phyloP scores from a whole-genome alignment of 2,113 vertebrate species.

The Centropus bengalensis region DNA sequence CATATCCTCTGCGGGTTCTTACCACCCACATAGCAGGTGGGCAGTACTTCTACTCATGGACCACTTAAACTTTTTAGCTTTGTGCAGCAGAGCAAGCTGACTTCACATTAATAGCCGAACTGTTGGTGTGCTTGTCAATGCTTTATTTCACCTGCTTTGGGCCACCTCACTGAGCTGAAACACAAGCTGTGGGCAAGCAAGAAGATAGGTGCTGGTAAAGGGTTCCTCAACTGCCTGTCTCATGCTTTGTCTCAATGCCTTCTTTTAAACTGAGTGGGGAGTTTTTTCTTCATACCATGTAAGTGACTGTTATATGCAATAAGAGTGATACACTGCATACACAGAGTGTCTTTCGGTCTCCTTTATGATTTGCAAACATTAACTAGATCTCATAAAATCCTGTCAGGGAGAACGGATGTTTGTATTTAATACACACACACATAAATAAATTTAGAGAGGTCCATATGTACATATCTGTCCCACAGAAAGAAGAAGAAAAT shows the following conservation, averaged over 20 bases:
- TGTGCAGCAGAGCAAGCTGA: rapidly evolving
- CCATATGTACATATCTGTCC: rapidly evolving
- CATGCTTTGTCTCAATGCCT: background rate
- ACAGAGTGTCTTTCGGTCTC: background rate
- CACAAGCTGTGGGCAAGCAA: rapidly evolving
- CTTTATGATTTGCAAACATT: background rate
- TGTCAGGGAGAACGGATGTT: background rate
- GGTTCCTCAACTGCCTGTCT: background rate
- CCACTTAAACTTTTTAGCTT: background rate
- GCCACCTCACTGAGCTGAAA: background rate
- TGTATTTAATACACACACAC: background rate
- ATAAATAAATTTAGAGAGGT: background rate
- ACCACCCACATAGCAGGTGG: background rate
- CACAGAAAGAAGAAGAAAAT: background rate
- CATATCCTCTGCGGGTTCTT: background rate
- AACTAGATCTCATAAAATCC: background rate
- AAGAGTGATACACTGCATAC: background rate
- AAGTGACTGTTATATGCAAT: background rate
- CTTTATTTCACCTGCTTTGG: background rate
- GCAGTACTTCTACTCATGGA: background rate
- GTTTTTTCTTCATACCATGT: background rate
- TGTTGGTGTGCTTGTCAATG: background rate
- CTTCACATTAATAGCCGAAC: background rate
- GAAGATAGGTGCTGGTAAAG: background rate
- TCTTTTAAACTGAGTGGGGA: background rate